Evolutionary conservation across 2,113 vertebrate genomes (phyloP), one percentile per base, ranked within the genome.

Genomic region (Neotragus moschatus): DNA sequence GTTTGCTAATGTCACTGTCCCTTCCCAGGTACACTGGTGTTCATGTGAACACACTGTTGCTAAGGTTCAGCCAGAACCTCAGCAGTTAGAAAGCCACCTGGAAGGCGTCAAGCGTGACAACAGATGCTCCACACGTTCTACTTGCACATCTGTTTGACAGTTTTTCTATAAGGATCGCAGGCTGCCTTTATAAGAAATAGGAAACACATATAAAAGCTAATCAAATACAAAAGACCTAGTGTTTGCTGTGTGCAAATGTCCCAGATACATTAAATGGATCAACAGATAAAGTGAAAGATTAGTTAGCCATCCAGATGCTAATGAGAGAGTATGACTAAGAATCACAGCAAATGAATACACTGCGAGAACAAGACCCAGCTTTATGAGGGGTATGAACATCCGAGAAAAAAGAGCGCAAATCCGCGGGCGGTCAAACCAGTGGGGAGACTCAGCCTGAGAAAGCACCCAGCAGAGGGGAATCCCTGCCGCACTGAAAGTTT

Each of bases 101-200:
- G 82, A 77, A 73, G 58, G 25, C 56, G 36, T 56, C 26, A 77
- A 43, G 66, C 61, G n/a, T 6, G 43, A 93, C 21, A 4, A 33
- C 0, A 80, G 45, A 60, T 26, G 17, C 2, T 66, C 25, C 43
- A 8, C 56, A 36, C 45, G 7, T 47, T n/a, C 79, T 60, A 61
- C 14, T 16, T 90, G 13, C 6, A 56, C 39, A 4, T 55, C 3
- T 82, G 19, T 19, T 39, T 89, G 47, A 58, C 85, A 85, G 55
- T 21, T 88, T 56, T 80, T 92, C 75, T 75, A 39, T 66, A 58
- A 73, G 88, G 39, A 60, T 75, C 45, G 70, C 26, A 92, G 25
- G 45, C 3, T 85, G 21, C 73, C 90, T 82, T 94, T 90, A 28
- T 47, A 56, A 85, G 63, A 95, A 61, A 79, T 55, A 25, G 19